Conservation (phyloP, 2,888 invertebrate genomes). For the Palloptera scutellata region DNA sequence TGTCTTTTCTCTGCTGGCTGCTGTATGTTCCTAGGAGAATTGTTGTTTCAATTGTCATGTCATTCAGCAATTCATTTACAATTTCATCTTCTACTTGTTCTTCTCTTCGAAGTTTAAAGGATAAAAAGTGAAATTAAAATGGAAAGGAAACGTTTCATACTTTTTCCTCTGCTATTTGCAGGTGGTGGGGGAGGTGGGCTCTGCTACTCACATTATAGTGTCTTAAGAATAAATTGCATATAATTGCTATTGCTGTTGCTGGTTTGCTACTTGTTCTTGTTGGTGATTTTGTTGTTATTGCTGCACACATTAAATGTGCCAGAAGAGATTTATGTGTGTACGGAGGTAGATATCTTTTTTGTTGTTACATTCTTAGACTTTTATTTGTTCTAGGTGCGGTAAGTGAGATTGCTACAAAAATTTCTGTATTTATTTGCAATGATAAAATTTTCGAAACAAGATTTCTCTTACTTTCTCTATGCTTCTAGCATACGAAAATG, state of each 20-base stretch:
- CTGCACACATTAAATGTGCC: slow-evolving; percentile 52
- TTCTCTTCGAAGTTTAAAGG: no score
- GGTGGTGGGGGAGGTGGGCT: no score
- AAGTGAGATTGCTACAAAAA: slow-evolving; percentile 2
- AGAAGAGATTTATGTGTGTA: slow-evolving; percentile 57
- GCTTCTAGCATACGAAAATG: slow-evolving; percentile 6
- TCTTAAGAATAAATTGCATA: slow-evolving; percentile 44
- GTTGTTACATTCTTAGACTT: no score
- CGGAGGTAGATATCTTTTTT: neutral
- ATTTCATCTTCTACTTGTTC: no score
- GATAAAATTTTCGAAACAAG: slow-evolving; percentile 16
- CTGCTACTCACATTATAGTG: no score
- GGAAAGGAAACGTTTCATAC: no score
- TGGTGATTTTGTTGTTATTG: slow-evolving; percentile 17
- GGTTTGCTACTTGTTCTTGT: slow-evolving; percentile 24
- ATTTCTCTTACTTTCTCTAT: slow-evolving; percentile 4
- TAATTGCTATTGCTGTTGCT: slow-evolving; percentile 41
- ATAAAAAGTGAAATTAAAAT: no score
- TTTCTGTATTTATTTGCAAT: slow-evolving; percentile 25
- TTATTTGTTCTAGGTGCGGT: neutral
- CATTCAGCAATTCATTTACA: no score
- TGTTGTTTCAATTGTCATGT: no score
- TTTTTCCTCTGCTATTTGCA: no score
- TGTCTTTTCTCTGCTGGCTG: no score
- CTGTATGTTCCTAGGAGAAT: no score